A percentile compares a stretch with the other conserved stretches of the same genome.
Conservation (phyloP, 2,888 invertebrate species). For the Matsumyia berberina region DNA sequence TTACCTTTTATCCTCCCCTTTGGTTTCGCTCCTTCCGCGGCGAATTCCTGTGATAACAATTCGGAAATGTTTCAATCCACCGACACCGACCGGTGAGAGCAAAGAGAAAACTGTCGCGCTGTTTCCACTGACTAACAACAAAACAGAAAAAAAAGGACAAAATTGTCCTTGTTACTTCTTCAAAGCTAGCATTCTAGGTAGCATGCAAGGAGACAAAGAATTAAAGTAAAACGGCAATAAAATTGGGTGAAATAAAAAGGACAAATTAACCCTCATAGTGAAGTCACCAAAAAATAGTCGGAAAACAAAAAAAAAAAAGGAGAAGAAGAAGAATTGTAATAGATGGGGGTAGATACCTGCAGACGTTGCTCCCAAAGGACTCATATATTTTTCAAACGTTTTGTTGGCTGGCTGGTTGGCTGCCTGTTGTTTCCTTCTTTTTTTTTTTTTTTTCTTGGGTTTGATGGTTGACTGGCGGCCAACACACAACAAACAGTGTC, state of each 20-base stretch:
- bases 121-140: conserved; percentile 30
- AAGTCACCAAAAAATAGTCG: conserved; percentile 68
- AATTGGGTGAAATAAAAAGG: conserved; percentile 73
- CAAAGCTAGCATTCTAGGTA: conserved; percentile 13
- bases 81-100: conserved; percentile 4
- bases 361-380: conserved; percentile 76
- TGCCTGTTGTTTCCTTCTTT: conserved; percentile 43
- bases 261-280: conserved; percentile 74
- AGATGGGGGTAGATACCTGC: conserved; percentile 74
- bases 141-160: conserved; percentile 32
- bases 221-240: conserved; percentile 74
- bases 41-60: conserved; percentile 69
- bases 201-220: conserved; percentile 71
- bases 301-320: conserved; percentile 13
- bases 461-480: conserved; percentile 75
- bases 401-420: conserved; percentile 62
- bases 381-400: conserved; percentile 76
- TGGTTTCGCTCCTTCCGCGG: conserved; percentile 34
- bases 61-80: conserved; percentile 57
- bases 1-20: conserved; percentile 54
- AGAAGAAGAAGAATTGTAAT: conserved; percentile 30
- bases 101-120: conserved; percentile 13
- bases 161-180: conserved; percentile 61
- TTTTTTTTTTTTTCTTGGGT: conserved; percentile 38
- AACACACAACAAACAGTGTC: conserved; percentile 42